Percentiles rank a stretch among this genome's conserved stretches.
phyloP scores from a whole-genome alignment of 2,888 invertebrate genomes.

The Nemotelus nigrinus region DNA sequence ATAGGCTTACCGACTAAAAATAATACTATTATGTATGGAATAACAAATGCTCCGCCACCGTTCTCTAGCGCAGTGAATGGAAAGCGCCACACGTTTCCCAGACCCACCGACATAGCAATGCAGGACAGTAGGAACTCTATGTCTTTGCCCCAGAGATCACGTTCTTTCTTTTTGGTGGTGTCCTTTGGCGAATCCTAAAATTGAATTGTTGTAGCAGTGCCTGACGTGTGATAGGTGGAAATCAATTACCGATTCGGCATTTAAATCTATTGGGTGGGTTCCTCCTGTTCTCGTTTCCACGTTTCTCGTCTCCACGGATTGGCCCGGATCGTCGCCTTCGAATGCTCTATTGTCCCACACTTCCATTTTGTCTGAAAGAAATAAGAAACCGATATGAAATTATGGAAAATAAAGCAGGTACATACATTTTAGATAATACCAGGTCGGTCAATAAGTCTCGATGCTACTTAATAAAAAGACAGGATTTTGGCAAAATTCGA shows the following conservation, averaged over 20 bases:
- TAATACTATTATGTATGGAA: slow-evolving; percentile 73
- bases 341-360: slow-evolving; percentile 61
- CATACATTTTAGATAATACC: background rate
- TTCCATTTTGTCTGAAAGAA: slow-evolving; percentile 50
- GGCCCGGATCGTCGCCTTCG: slow-evolving; percentile 59
- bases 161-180: slow-evolving; percentile 54
- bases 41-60: slow-evolving; percentile 75
- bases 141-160: slow-evolving; percentile 64
- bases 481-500: too few species aligned
- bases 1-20: slow-evolving; percentile 74
- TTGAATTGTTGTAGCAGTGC: background rate
- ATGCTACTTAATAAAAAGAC: background rate
- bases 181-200: slow-evolving; percentile 8
- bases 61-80: slow-evolving; percentile 74
- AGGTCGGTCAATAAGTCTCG: background rate
- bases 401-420: too few species aligned
- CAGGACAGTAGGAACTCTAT: slow-evolving; percentile 64
- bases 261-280: slow-evolving; percentile 38
- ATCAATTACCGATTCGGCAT: slow-evolving; percentile 1
- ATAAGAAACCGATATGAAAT: too few species aligned
- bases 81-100: slow-evolving; percentile 77
- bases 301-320: slow-evolving; percentile 50
- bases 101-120: slow-evolving; percentile 71
- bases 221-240: background rate
- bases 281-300: slow-evolving; percentile 48